Evolutionary conservation across 2,888 invertebrate species (phyloP).

Genomic region (Pherbina coryleti): DNA sequence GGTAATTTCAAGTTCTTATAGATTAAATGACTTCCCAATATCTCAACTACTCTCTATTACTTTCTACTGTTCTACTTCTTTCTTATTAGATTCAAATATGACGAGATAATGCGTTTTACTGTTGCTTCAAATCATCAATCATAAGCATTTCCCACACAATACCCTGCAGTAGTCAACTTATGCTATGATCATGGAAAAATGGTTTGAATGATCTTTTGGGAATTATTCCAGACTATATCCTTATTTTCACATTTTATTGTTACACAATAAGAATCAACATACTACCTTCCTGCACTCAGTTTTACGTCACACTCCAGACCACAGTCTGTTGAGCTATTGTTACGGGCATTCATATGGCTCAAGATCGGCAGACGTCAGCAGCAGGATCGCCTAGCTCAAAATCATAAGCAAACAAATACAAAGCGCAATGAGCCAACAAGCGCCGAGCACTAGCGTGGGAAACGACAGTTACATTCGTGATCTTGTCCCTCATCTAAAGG

Average conservation of each 20-base stretch:
- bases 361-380: background rate
- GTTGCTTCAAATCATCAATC: background rate
- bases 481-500: background rate
- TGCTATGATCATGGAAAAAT: background rate
- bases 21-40: no score
- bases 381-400: background rate
- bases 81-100: no score
- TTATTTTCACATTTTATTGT: background rate
- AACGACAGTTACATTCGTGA: slow-evolving; percentile 9
- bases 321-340: background rate
- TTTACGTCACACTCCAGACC: background rate
- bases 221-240: no score
- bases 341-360: background rate
- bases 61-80: no score
- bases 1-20: no score
- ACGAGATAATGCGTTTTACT: no score
- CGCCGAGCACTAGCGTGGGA: slow-evolving; percentile 19
- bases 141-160: slow-evolving; percentile 5
- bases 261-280: background rate
- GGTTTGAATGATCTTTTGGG: no score
- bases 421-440: background rate
- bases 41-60: no score
- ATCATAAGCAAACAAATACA: background rate
- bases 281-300: background rate
- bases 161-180: slow-evolving; percentile 13